Evolutionary conservation across 2,113 vertebrate genomes (phyloP), one percentile per base, ranked within the genome.

Genomic region (Microtus oregoni): DNA sequence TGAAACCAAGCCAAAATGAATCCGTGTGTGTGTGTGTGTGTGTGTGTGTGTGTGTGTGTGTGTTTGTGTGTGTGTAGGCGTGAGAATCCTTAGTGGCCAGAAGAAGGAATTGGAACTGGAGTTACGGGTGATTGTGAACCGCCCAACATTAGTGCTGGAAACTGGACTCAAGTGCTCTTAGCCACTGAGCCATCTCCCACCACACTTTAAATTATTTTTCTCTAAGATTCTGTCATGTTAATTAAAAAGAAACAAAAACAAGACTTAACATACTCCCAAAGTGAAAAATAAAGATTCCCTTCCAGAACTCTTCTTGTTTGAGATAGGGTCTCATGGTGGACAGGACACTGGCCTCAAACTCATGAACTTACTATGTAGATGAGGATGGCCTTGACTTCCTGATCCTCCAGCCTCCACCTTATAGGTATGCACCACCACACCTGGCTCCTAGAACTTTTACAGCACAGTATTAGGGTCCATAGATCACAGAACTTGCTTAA

Each of bases 401-500:
- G 50, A 9, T 38, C 47, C 32, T 55, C 35, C 68, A 55, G 47
- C 68, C n/a, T 85, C 55, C 26, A 41, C 50, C 86, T 73, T 26
- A 88, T 7, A 55, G 15, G 47, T 4, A 38, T 24, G 22, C 3
- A 30, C 68, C 32, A 73, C 68, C 35, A 41, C 12, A 13, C 35
- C 86, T 55, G 26, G 50, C 70, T 30, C 86, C 15, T 0, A 68
- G 68, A 81, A 93, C 22, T 90, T 88, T 26, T n/a, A 38, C 41
- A 68, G 50, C 75, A 91, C 7, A 55, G 10, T 67, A 17, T 38
- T 72, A 44, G 78, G 55, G 79, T 68, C n/a, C 86, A 90, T 1
- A 81, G 85, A 91, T n/a, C 94, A 92, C 0, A 65, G 38, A 32
- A 76, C 86, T 79, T 14, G 17, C 38, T 94, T 90, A 79, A 86